Conservation (phyloP, 2,113 vertebrate species). For the Petromus typicus region DNA sequence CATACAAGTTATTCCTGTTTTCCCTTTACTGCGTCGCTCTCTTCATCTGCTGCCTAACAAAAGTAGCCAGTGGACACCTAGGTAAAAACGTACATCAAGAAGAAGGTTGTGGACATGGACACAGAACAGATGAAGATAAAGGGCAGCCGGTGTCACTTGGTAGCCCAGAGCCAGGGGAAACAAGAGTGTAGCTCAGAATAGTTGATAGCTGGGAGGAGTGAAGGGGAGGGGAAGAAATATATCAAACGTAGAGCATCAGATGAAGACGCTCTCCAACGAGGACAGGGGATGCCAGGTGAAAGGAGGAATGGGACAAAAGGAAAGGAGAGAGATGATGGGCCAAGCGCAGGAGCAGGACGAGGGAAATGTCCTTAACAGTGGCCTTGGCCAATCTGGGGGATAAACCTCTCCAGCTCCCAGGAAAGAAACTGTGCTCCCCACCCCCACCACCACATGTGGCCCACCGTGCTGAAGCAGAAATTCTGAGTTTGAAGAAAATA, state of each 20-base stretch:
- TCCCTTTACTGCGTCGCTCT: neutral
- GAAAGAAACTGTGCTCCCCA: neutral
- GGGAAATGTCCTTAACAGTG: neutral
- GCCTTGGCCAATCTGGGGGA: neutral
- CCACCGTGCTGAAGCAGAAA: neutral
- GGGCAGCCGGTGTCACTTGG: neutral
- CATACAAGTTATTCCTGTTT: neutral
- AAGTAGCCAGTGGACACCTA: neutral
- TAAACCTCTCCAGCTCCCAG: neutral
- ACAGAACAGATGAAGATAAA: neutral
- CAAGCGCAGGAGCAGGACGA: neutral
- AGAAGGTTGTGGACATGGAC: neutral
- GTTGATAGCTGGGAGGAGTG: neutral
- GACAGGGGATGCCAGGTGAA: neutral
- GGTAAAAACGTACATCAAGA: neutral
- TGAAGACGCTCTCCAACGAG: neutral
- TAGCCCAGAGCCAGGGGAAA: neutral
- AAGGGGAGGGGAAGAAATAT: neutral
- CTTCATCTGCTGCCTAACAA: neutral
- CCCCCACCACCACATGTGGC: too few relatives aligned
- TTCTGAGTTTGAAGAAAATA: neutral
- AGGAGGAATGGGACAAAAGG: accelerated
- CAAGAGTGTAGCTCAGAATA: neutral
- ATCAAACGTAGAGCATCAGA: neutral
- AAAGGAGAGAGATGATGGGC: accelerated